Evolutionary conservation across 2,888 invertebrate genomes (phyloP), one percentile per base, ranked within the genome.

Genomic region (Eupithecia subfuscata): DNA sequence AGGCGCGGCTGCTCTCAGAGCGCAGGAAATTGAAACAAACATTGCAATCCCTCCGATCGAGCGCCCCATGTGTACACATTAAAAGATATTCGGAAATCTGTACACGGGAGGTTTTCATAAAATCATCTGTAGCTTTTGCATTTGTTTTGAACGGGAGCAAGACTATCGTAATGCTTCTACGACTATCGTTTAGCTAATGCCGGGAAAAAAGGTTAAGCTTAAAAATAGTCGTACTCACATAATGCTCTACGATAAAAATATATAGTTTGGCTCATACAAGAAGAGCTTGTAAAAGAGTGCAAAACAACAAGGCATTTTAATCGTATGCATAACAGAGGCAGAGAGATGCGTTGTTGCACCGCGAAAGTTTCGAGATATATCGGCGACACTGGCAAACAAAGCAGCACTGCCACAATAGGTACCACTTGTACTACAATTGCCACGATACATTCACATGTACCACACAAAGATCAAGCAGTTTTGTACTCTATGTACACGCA

Each of bases 1-100:
- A 89, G 85, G 84, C 88, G 84, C 84, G 85, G 82, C 85, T 84
- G 84, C 81, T 85, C 84, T 84, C 84, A 83, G 85, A 83, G 84
- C 83, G 85, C 89, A 89, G 92, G 92, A 92, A 93, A 93, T 93
- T 92, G 92, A 89, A 92, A 91, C 92, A 92, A 92, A 92, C 91
- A 93, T 90, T 88, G 90, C 91, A 90, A 90, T 90, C 89, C 90
- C 87, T 86, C 84, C 81, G 82, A 85, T 86, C 83, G 82, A 84
- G 84, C 81, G 83, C 83, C 80, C 81, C 83, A 82, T 80, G 82
- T 83, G 82, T 84, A 86, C 83, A 85, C 84, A 86, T 83, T 85
- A 84, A 84, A 86, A 86, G 75, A 82, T 81, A 79, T 80, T 79
- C 78, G 74, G 69, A 75, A 70, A 73, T 70, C 64, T 70, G 45